Conservation (phyloP, 2,888 invertebrate genomes). For the Ophion ellenae region DNA sequence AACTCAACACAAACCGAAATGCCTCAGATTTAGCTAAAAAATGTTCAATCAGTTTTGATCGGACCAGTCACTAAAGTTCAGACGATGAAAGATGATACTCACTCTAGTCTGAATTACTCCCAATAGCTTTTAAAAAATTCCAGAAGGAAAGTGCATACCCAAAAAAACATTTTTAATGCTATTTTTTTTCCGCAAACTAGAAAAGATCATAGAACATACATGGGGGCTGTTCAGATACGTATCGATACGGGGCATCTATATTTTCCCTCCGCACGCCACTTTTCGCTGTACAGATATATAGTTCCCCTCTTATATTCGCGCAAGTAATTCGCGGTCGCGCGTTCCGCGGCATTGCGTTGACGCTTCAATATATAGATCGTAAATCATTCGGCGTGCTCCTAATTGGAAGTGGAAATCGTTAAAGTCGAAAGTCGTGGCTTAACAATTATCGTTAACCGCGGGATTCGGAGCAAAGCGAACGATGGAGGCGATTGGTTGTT, state of each 20-base stretch:
- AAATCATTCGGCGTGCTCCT: background rate
- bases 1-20: too few species aligned
- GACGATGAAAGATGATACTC: too few species aligned
- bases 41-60: too few species aligned
- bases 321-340: background rate
- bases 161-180: too few species aligned
- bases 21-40: too few species aligned
- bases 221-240: background rate
- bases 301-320: background rate
- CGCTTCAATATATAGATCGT: slow-evolving; percentile 4
- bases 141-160: too few species aligned
- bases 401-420: slow-evolving; percentile 12
- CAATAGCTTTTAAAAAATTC: background rate
- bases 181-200: background rate
- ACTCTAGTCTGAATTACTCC: background rate
- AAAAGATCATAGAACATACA: background rate
- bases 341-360: background rate
- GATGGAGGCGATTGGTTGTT: slow-evolving; percentile 18
- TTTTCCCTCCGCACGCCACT: background rate
- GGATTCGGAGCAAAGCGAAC: slow-evolving; percentile 17
- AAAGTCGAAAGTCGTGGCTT: slow-evolving; percentile 3
- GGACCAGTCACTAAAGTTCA: too few species aligned
- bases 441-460: slow-evolving; percentile 1
- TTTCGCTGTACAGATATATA: background rate
- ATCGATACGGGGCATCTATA: background rate